Percentiles rank a stretch among this genome's conserved stretches.
phyloP scores from a whole-genome alignment of 2,797 vertebrate species.

The Argentina silus region DNA sequence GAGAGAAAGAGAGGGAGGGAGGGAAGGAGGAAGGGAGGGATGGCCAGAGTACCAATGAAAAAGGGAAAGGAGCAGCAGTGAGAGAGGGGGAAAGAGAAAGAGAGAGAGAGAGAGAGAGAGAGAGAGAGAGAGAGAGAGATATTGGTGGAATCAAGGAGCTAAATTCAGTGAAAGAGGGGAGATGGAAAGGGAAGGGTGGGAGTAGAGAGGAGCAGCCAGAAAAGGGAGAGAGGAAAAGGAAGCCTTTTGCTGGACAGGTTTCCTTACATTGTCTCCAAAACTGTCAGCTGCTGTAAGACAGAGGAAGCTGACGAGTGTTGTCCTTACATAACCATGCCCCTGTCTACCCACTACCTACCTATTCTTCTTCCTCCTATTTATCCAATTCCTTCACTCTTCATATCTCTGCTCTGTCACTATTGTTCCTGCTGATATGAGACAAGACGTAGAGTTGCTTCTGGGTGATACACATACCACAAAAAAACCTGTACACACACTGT shows the following conservation, averaged over 20 bases:
- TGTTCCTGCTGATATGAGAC: conserved; percentile 47
- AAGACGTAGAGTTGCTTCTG: background rate
- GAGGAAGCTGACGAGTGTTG: conserved; percentile 34
- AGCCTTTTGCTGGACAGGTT: conserved; percentile 37
- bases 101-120: conserved; percentile 15
- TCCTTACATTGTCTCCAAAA: conserved; percentile 52
- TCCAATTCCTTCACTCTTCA: conserved; percentile 37
- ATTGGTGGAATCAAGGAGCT: background rate
- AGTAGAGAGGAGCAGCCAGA: conserved; percentile 11
- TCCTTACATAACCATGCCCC: conserved; percentile 37
- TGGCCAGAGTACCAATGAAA: background rate
- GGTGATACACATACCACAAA: conserved; percentile 2
- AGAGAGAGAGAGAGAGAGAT: background rate
- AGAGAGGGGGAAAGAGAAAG: too few species aligned
- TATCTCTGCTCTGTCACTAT: conserved; percentile 27
- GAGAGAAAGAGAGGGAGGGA: background rate
- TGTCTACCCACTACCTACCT: conserved; percentile 16
- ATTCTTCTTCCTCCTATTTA: conserved; percentile 34
- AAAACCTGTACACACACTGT: background rate
- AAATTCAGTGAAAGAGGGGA: conserved; percentile 20
- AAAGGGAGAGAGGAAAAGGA: conserved; percentile 20
- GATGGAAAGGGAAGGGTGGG: background rate
- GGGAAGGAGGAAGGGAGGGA: background rate
- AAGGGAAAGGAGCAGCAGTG: background rate
- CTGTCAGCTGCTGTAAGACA: conserved; percentile 39